These are phyloP conservation scores for Pelvicachromis taeniatus DNA, from an alignment of 2,113 vertebrate species.

Conservation along the genomic window DNA sequence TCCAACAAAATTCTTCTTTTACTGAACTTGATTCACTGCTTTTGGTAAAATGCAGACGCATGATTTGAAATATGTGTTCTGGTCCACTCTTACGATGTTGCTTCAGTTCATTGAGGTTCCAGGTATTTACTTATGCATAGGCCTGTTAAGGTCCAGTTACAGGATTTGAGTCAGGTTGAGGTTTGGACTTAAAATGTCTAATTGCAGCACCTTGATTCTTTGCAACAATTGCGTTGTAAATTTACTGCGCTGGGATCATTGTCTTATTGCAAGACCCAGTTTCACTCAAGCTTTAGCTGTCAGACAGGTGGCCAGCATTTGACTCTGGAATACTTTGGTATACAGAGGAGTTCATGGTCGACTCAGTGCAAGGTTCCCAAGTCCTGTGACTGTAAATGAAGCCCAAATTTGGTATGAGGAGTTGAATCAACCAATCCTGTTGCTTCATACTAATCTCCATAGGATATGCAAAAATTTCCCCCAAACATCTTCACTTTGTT, in stretches of 20 bases:
- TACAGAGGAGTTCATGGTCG: neutral
- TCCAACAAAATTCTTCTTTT: too few species aligned
- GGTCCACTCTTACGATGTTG: too few species aligned
- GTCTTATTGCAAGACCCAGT: neutral
- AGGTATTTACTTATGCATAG: too few species aligned
- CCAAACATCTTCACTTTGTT: neutral
- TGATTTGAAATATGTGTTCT: too few species aligned
- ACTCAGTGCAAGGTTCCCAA: neutral
- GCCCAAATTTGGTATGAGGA: neutral
- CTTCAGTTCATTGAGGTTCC: too few species aligned
- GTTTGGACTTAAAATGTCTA: neutral
- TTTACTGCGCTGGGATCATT: neutral
- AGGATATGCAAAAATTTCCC: rapidly evolving
- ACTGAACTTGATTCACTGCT: too few species aligned
- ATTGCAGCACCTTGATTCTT: neutral
- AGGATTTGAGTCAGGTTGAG: neutral
- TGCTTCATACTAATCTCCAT: neutral
- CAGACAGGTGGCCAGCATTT: neutral
- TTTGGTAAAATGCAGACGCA: too few species aligned
- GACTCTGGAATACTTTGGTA: neutral
- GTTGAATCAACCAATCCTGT: neutral
- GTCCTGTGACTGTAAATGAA: neutral
- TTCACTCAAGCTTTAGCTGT: neutral
- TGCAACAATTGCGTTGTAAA: neutral
- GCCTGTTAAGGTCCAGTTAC: too few species aligned